These are phyloP conservation scores for Porites rus DNA, from an alignment of 92 coral and sea anemone species.

Conservation along the genomic window DNA sequence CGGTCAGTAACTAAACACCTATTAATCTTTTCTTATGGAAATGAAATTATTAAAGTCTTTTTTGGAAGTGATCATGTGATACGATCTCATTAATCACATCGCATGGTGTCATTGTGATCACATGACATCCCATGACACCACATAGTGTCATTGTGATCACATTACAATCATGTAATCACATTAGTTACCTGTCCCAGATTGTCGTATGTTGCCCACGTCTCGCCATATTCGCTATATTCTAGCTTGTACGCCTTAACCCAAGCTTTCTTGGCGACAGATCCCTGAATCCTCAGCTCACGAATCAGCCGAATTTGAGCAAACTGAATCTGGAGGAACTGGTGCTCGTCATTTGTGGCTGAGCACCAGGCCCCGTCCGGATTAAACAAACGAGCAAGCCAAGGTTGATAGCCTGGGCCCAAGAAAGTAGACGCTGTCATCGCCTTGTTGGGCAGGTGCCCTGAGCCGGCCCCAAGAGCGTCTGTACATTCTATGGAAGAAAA, in stretches of 20 bases:
- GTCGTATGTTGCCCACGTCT: slow-evolving; percentile 40
- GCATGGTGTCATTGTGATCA: too few species aligned
- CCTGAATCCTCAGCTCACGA: slow-evolving; percentile 48
- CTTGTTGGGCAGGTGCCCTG: slow-evolving; percentile 42
- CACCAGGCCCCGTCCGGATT: slow-evolving; percentile 89
- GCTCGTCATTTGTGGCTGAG: slow-evolving; percentile 60
- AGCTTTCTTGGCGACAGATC: slow-evolving; percentile 23
- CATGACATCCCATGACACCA: too few species aligned
- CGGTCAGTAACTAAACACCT: too few species aligned
- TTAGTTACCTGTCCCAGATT: not conserved
- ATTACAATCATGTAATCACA: not conserved
- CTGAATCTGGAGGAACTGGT: slow-evolving; percentile 76
- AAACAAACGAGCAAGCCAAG: slow-evolving; percentile 63
- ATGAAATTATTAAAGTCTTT: too few species aligned
- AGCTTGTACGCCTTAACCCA: slow-evolving; percentile 60
- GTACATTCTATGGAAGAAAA: not conserved
- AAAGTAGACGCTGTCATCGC: slow-evolving; percentile 42
- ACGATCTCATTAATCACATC: too few species aligned
- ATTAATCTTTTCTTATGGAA: too few species aligned
- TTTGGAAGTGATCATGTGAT: too few species aligned
- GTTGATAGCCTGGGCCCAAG: slow-evolving; percentile 68
- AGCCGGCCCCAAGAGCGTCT: slow-evolving; percentile 37
- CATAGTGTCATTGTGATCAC: not conserved
- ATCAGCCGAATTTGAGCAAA: slow-evolving; percentile 30
- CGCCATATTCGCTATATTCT: slow-evolving; percentile 50